Evolutionary conservation across 2,888 invertebrate species (phyloP), one percentile per base, ranked within the genome.

Genomic region (Kuschelorhynchus macadamiae): DNA sequence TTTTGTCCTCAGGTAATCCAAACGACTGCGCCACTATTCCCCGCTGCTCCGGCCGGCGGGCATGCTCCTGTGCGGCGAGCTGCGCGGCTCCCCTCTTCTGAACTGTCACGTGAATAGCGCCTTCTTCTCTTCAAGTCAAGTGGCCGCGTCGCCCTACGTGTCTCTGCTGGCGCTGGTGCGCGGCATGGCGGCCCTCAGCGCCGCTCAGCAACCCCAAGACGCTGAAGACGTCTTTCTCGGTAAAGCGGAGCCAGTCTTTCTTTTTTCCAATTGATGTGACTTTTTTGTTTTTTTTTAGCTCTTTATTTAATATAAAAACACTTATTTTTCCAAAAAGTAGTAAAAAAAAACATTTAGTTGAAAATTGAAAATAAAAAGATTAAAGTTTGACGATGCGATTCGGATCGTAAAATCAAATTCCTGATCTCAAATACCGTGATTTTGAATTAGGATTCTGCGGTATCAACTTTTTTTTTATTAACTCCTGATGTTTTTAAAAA

Each of bases 201-300:
- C 85, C 73, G 87, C 82, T 72, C 84, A 85, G 75, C 86, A 87
- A 76, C 82, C 85, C 74, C 86, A 87, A 76, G 85, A 84, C 74
- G 88, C 89, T 78, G 88, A 89, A 79, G 86, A 89, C 82, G 88
- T 89, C 81, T 90, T 89, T 82, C 86, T 90, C 83, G 90, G 89
- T 89, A 71, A 86, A 87, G 82, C 50, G 18, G 20, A n/a, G 11
- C 39, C 30, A 25, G 25, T 25, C 12, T 1, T n/a, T 39, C 4
- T 12, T 39, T 39, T 39, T 39, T 39, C 25, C 7, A 25, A 9
- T 32, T 32, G 32, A 32, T 8, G 9, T 32, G 5, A 32, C 32
- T 32, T 32, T 32, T 32, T 32, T 32, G 5, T 8, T 9, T 32
- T 52, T 8, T 17, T n/a, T n/a, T n/a, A n/a, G n/a, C n/a, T n/a